Evolutionary conservation across 2,113 vertebrate species (phyloP).

Genomic region (Neogobius melanostomus): DNA sequence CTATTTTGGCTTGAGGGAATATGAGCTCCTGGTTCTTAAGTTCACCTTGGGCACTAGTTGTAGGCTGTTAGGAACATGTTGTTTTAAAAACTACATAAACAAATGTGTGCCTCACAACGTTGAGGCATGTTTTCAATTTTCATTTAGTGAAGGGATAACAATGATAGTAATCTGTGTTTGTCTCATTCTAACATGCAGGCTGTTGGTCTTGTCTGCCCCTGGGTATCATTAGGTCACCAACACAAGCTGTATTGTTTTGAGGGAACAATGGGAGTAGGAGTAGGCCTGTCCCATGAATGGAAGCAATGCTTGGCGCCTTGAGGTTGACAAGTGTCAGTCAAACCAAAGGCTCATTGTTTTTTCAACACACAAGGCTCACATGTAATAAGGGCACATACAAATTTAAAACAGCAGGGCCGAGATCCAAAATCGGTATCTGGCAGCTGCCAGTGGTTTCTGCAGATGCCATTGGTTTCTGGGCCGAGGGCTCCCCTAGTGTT

Average conservation of each 20-base stretch:
- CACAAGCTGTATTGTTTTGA: constrained; percentile 62
- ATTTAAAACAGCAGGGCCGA: too few species aligned
- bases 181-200: constrained; percentile 4
- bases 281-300: constrained; percentile 32
- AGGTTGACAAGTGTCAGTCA: constrained; percentile 12
- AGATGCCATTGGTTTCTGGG: too few species aligned
- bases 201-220: constrained; percentile 35
- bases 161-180: neutral
- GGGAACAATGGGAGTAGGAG: constrained; percentile 58
- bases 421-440: too few species aligned
- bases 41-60: constrained; percentile 22
- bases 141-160: too few species aligned
- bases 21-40: constrained; percentile 30
- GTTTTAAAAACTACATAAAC: neutral
- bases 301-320: constrained; percentile 42
- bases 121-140: too few species aligned
- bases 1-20: constrained; percentile 52
- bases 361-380: constrained; percentile 15
- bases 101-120: too few species aligned
- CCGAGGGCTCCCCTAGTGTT: too few species aligned
- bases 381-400: neutral
- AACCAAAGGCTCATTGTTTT: constrained; percentile 5
- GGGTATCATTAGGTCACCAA: constrained; percentile 43
- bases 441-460: too few species aligned
- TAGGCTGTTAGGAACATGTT: constrained; percentile 4